These are phyloP conservation scores for Galemys pyrenaicus DNA, from an alignment of 2,113 vertebrate species.

Conservation along the genomic window DNA sequence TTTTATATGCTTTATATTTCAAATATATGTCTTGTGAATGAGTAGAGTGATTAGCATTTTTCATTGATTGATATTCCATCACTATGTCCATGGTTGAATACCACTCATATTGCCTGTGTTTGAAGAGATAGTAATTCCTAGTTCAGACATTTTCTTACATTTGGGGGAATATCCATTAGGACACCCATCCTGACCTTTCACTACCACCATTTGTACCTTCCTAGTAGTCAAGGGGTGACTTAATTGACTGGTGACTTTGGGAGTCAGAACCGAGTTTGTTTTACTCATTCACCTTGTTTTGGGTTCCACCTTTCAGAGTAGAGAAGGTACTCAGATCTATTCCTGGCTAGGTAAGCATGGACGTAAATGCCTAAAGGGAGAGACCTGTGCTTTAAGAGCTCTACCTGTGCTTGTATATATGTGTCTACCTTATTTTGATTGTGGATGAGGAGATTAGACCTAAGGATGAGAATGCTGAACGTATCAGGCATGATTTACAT, in stretches of 20 bases:
- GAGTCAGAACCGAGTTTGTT: not conserved
- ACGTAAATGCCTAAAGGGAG: not conserved
- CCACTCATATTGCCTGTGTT: not conserved
- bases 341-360: not conserved
- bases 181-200: not conserved
- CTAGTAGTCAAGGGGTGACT: not conserved
- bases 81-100: not conserved
- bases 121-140: not conserved
- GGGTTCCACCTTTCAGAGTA: not conserved
- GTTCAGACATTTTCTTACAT: not conserved
- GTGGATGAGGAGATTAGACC: not conserved
- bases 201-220: not conserved
- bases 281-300: not conserved
- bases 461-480: not conserved
- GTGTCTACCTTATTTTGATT: not conserved
- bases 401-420: not conserved
- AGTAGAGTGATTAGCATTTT: not conserved
- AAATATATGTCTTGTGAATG: not conserved
- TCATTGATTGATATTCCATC: not conserved
- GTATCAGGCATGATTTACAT: not conserved
- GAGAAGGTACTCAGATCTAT: not conserved
- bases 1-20: not conserved
- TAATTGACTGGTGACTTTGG: not conserved
- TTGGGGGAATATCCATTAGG: not conserved
- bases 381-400: not conserved